Evolutionary conservation across 1,140 invertebrate species (phyloP), one percentile per base, ranked within the genome.

Genomic region (Pseudomyrmex pallidus): DNA sequence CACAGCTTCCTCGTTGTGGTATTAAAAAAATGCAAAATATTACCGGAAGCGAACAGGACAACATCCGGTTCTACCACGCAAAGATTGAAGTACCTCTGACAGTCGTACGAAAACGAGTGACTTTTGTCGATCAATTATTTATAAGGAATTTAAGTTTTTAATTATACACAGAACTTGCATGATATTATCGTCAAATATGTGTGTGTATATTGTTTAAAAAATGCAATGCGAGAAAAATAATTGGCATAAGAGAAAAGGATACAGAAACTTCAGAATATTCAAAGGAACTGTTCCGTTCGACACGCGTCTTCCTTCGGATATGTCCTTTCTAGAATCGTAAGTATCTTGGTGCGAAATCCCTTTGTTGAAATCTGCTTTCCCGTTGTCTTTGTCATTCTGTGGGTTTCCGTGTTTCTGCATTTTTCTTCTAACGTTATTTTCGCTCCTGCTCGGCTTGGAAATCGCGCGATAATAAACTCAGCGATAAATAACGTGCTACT

Each of bases 81-180:
- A 10, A 99, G 91, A 93, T 99, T 99, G 87, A 96, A 97, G 66
- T 96, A 95, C 85, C 96, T 97, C 82, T 95, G 95, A 91, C 97
- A 98, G 90, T 98, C 96, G 90, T 98, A 98, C n/a, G 97, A 97
- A 93, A 96, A 98, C 0, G 97, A 98, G 95, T 97, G 95, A 93
- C 97, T 97, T 74, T 66, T 22, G 62, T 70, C 10, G 5, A 35
- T 35, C 5, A 7, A 35, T 83, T 12, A 50, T 52, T 3, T 78
- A 68, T 35, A 35, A 88, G 78, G 46, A 73, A 76, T 52, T 50
- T 35, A 15, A 50, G 5, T 77, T 83, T 52, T 20, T 35, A 72
- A 68, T 76, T n/a, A 50, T 13, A 52, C 50, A 52, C 35, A 5
- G 5, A 35, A 52, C 25, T 25, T 25, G 25, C 50, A 4, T 8